These are phyloP conservation scores for Lacanobia wlatinum DNA, from an alignment of 2,888 invertebrate species.

Conservation along the genomic window DNA sequence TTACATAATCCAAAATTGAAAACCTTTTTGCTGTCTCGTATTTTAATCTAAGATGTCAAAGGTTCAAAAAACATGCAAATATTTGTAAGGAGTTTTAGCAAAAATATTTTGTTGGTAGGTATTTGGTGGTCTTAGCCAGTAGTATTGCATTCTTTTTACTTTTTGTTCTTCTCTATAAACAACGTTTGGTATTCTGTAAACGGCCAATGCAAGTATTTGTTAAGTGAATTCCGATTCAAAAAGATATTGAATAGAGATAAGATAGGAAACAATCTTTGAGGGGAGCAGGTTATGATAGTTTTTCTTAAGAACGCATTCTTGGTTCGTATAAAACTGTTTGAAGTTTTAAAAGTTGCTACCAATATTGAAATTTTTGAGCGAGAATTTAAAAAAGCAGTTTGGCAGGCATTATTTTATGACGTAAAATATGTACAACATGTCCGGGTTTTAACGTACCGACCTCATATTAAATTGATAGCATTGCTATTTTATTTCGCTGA, in stretches of 20 bases:
- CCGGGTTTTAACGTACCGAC: slow-evolving; percentile 7
- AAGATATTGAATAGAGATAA: slow-evolving; percentile 37
- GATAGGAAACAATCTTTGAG: slow-evolving; percentile 40
- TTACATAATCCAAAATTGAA: background rate
- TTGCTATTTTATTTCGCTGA: background rate
- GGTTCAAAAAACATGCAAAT: background rate
- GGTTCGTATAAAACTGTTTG: slow-evolving; percentile 6
- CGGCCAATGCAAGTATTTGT: slow-evolving; percentile 68
- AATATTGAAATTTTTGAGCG: background rate
- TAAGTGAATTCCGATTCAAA: slow-evolving; percentile 62
- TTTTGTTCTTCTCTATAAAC: slow-evolving; percentile 71
- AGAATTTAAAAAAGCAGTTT: slow-evolving; percentile 1
- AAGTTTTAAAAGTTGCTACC: background rate
- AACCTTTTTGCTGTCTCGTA: background rate
- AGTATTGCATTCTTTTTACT: slow-evolving; percentile 60
- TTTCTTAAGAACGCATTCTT: slow-evolving; percentile 38
- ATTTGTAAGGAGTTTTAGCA: background rate
- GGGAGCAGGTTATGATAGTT: slow-evolving; percentile 35
- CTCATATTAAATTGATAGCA: slow-evolving; percentile 6
- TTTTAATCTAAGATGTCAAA: background rate
- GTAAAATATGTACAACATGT: too few relatives aligned
- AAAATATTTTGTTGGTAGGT: slow-evolving; percentile 33
- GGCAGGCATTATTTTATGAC: background rate
- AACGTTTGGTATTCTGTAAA: slow-evolving; percentile 68
- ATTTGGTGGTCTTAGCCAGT: slow-evolving; percentile 46